Conservation (phyloP, 2,797 vertebrate species). For the Hemibagrus guttatus region DNA sequence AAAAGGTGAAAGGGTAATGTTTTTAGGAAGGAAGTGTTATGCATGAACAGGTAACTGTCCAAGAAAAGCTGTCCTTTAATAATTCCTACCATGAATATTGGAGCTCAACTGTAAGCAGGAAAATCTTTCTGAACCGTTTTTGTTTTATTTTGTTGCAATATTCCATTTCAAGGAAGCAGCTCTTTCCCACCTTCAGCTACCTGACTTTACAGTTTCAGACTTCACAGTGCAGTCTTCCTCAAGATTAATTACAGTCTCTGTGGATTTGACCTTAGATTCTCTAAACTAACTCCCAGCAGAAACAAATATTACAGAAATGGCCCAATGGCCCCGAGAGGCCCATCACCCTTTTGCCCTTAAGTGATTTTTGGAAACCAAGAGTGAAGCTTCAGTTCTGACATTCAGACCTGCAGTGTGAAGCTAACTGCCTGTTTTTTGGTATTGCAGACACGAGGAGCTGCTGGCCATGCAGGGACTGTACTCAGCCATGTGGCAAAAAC, state of each 20-base stretch:
- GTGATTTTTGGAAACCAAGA: slow-evolving; percentile 63
- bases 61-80: slow-evolving; percentile 28
- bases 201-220: neutral
- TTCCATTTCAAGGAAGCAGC: neutral
- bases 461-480: slow-evolving; percentile 76
- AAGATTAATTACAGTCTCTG: slow-evolving; percentile 36
- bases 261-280: slow-evolving; percentile 49
- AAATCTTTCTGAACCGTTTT: neutral
- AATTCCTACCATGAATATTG: slow-evolving; percentile 22
- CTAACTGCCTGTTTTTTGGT: slow-evolving; percentile 23
- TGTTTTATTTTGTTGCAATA: slow-evolving; percentile 17
- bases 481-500: slow-evolving; percentile 82
- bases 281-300: slow-evolving; percentile 49
- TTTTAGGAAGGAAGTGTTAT: slow-evolving; percentile 44
- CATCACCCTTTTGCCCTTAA: slow-evolving; percentile 13
- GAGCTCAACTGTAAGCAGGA: neutral
- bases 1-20: slow-evolving; percentile 55
- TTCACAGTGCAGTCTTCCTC: neutral
- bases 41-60: slow-evolving; percentile 22
- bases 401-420: slow-evolving; percentile 11
- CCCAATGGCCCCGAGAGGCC: slow-evolving; percentile 5
- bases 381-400: slow-evolving; percentile 24
- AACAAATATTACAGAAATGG: slow-evolving; percentile 36
- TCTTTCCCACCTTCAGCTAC: neutral
- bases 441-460: slow-evolving; percentile 78